phyloP scores from a whole-genome alignment of 2,113 vertebrate genomes.

The Pardalotus punctatus region DNA sequence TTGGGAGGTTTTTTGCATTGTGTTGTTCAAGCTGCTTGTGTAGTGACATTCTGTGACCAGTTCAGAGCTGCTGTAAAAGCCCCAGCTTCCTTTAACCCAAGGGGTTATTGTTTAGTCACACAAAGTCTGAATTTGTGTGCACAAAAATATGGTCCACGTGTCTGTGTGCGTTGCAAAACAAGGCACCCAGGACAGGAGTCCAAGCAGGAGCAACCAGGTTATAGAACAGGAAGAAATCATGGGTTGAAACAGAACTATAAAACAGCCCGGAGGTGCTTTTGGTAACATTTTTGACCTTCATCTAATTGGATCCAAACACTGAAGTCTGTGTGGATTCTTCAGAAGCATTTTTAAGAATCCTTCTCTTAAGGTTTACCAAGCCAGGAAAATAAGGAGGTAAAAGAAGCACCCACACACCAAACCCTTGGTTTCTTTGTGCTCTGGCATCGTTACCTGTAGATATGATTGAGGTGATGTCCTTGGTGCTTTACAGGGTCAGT shows the following conservation, averaged over 20 bases:
- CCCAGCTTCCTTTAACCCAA: not conserved
- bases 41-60: not conserved
- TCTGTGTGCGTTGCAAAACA: slow-evolving; percentile 6
- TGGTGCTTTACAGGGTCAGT: not conserved
- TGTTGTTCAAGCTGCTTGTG: not conserved
- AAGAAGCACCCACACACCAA: not conserved
- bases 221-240: not conserved
- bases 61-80: not conserved
- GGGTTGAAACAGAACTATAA: not conserved
- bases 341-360: not conserved
- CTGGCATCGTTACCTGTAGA: not conserved
- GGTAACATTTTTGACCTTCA: not conserved
- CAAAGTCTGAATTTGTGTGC: not conserved
- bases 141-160: not conserved
- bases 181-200: not conserved
- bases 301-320: not conserved
- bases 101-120: not conserved
- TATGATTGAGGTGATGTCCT: not conserved
- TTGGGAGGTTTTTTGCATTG: not conserved
- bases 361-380: not conserved
- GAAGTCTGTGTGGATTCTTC: not conserved
- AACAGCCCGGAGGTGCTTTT: not conserved
- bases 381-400: not conserved
- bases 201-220: not conserved
- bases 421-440: not conserved